Base-by-base conservation (phyloP, 2,888 invertebrate species). In the Dorcus parallelipipedus region DNA sequence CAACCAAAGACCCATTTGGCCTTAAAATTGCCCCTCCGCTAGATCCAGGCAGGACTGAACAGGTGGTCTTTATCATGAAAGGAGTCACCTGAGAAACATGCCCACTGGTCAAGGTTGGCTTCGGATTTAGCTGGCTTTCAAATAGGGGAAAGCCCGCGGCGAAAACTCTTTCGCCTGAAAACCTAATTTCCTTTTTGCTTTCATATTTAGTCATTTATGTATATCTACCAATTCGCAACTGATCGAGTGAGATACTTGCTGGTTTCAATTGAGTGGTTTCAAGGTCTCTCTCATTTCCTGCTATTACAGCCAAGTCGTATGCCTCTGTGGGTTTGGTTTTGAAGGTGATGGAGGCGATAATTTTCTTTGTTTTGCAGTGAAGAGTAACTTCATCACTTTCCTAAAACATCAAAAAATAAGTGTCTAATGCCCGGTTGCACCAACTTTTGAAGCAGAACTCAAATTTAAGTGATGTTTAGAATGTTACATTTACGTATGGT, bases 241-340 rank as follows among this genome's bases (percentile, higher is more conserved):
- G 10, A 14, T 53, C 42, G 14, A 43, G 17, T 33, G 56, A 57
- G 43, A 61, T 17, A 40, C 49, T 42, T 42, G 49, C 49, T n/a
- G 54, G 26, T 0, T 77, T 78, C 0, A 78, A 70, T 8, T 67
- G 67, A 51, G 81, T 69, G 40, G 78, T 76, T 2, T 61, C 53
- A 75, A 80, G 75, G 49, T 75, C 64, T 9, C 76, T 74, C 0
- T 79, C 76, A 66, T 80, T 79, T 0, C 78, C 76, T 67, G 77
- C 79, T 1, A 82, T 64, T 8, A 83, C 61, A 0, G 82, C 82
- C 10, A 83, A 64, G 71, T 83, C 83, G 63, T 79, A 83, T 0
- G 81, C 80, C 49, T 75, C 76, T 60, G 79, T 79, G 62, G 81
- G 79, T 0, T 73, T 66, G 1, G 80, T 78, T 71, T 80, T 80